Evolutionary conservation across 2,797 vertebrate species (phyloP), one percentile per base, ranked within the genome.

Genomic region (Ibycter americanus): DNA sequence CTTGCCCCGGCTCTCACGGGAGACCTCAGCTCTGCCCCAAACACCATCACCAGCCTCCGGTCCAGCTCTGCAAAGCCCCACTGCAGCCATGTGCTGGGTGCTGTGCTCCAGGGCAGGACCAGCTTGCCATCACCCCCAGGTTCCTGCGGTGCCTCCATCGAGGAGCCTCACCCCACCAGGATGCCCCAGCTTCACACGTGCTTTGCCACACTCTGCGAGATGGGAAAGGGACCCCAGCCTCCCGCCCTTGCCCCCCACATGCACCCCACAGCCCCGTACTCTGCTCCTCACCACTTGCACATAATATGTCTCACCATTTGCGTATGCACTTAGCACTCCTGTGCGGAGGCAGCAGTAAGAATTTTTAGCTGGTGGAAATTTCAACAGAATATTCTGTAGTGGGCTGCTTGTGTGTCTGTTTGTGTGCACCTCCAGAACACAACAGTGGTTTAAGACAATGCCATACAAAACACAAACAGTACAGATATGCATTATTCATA

Each of bases 41-140:
- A 31, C 2, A 3, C 51, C 38, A 15, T 3, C 3, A 0, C 68
- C 36, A 32, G 26, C 13, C 12, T 2, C 38, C 3, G 5, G 34
- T 61, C 67, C 40, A 19, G n/a, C 63, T 31, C 58, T 31, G 42
- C 46, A 3, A 14, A 32, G 46, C 51, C 56, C 56, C 74, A 4
- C 29, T 4, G 44, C 82, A 31, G 56, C 18, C 25, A 8, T 8
- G 0, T 1, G 4, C 47, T 14, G 61, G 8, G 58, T 21, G 26
- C 61, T 31, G 18, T 1, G 3, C 56, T 23, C 20, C 49, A 13
- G 46, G 46, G 16, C 58, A 55, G 46, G 27, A 42, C 22, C 63
- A 6, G 29, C 42, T 61, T 20, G 8, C 20, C 29, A 23, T 27
- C 3, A 3, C 5, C 13, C 51, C 67, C 4, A 2, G 14, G 25